Conservation (phyloP, 2,888 invertebrate genomes). For the Apomyelois bistriatella region DNA sequence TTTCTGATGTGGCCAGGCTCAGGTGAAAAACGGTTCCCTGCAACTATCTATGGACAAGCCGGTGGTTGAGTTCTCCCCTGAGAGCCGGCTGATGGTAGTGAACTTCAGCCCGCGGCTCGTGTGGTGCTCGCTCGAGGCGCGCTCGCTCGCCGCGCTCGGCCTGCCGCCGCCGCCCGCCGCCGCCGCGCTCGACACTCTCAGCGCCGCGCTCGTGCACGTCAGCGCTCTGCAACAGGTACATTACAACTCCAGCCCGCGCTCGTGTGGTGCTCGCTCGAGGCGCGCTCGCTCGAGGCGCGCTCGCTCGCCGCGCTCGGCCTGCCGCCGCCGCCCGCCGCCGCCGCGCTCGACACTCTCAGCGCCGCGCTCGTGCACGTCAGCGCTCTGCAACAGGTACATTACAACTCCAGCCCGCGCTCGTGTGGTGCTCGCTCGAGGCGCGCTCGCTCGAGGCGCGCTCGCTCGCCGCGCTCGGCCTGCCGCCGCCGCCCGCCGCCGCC, state of each 20-base stretch:
- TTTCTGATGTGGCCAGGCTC: conserved; percentile 38
- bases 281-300: conserved; percentile 74
- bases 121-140: conserved; percentile 91
- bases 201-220: conserved; percentile 90
- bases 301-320: conserved; percentile 91
- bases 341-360: conserved; percentile 85
- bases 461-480: conserved; percentile 89
- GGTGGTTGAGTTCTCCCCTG: conserved; percentile 88
- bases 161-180: conserved; percentile 88
- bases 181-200: conserved; percentile 85
- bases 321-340: conserved; percentile 86
- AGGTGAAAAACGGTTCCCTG: conserved; percentile 59
- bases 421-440: no score
- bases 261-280: conserved; percentile 39
- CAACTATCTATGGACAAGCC: conserved; percentile 80
- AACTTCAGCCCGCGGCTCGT: conserved; percentile 94
- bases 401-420: no score
- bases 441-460: conserved; percentile 82
- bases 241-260: background rate
- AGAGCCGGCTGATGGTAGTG: conserved; percentile 89
- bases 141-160: conserved; percentile 91
- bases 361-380: conserved; percentile 92
- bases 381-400: conserved; percentile 89
- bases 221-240: conserved; percentile 91
- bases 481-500: conserved; percentile 87